These are phyloP conservation scores for Columba janthina DNA, from an alignment of 2,113 vertebrate genomes.

Conservation along the genomic window DNA sequence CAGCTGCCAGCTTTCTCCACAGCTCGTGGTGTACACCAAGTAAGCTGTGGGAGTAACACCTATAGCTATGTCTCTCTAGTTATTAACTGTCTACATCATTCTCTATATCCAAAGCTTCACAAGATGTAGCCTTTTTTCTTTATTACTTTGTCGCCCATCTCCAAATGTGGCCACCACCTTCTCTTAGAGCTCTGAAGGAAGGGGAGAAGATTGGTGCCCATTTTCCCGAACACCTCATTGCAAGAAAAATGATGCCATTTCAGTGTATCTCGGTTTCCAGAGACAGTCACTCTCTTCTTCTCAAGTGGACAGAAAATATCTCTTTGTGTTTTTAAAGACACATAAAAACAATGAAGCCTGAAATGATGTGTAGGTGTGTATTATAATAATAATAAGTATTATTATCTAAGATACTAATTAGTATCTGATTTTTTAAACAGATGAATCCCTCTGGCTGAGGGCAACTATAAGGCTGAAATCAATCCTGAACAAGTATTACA, in stretches of 20 bases:
- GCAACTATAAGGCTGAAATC: conserved; percentile 71
- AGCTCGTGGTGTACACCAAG: background rate
- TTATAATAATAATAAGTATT: too few species aligned
- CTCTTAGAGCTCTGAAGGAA: background rate
- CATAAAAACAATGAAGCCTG: conserved; percentile 57
- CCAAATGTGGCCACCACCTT: background rate
- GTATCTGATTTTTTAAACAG: conserved; percentile 74
- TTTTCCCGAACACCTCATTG: background rate
- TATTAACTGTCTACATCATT: rapidly evolving
- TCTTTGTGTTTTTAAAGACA: background rate
- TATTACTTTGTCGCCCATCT: background rate
- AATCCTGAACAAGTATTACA: conserved; percentile 73
- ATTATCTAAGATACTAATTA: too few species aligned
- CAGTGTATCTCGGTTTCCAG: background rate
- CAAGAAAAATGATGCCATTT: background rate
- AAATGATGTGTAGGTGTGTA: background rate
- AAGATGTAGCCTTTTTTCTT: background rate
- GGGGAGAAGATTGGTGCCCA: rapidly evolving
- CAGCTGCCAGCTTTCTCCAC: background rate
- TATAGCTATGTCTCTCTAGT: background rate
- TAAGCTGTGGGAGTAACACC: background rate
- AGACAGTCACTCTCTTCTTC: background rate
- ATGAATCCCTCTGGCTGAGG: conserved; percentile 70
- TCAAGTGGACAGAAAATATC: background rate
- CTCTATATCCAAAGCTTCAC: background rate